These are phyloP conservation scores for Sylvia atricapilla DNA, from an alignment of 2,113 vertebrate species.

Conservation along the genomic window DNA sequence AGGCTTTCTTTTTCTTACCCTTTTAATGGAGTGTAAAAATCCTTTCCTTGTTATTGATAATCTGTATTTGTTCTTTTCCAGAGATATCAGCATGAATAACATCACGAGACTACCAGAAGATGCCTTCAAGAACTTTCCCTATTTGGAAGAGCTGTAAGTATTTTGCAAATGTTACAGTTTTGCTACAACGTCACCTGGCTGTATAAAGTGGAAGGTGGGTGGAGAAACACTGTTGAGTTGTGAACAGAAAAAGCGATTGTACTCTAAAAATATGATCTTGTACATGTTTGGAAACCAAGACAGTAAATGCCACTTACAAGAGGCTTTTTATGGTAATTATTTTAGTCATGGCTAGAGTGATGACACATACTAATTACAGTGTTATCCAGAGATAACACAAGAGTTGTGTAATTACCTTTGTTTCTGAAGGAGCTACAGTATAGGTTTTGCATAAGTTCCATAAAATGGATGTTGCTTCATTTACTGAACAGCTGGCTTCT, in stretches of 20 bases:
- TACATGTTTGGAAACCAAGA: slow-evolving; percentile 57
- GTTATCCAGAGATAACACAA: slow-evolving; percentile 63
- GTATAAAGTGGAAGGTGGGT: not conserved
- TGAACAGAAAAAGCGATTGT: not conserved
- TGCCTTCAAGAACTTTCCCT: slow-evolving; percentile 91
- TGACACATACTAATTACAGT: slow-evolving; percentile 70
- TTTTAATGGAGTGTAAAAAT: not conserved
- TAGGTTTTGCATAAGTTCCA: slow-evolving; percentile 26
- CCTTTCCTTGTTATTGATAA: not conserved
- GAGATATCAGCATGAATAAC: slow-evolving; percentile 99
- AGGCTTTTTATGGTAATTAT: slow-evolving; percentile 54
- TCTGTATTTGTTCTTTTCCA: slow-evolving; percentile 65
- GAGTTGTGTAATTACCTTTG: slow-evolving; percentile 64
- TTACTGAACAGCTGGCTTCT: not conserved
- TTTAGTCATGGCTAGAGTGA: slow-evolving; percentile 57
- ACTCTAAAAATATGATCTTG: not conserved
- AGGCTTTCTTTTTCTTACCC: not conserved
- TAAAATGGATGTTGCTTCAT: slow-evolving; percentile 18
- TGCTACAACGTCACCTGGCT: not conserved
- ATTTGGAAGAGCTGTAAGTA: slow-evolving; percentile 97
- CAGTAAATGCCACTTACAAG: slow-evolving; percentile 59
- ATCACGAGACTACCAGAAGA: slow-evolving; percentile 93
- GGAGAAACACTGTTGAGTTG: not conserved
- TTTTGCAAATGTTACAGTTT: not conserved
- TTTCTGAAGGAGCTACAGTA: slow-evolving; percentile 44